Base-by-base conservation (phyloP, 2,797 vertebrate species). In the Sebastes oblongus region DNA sequence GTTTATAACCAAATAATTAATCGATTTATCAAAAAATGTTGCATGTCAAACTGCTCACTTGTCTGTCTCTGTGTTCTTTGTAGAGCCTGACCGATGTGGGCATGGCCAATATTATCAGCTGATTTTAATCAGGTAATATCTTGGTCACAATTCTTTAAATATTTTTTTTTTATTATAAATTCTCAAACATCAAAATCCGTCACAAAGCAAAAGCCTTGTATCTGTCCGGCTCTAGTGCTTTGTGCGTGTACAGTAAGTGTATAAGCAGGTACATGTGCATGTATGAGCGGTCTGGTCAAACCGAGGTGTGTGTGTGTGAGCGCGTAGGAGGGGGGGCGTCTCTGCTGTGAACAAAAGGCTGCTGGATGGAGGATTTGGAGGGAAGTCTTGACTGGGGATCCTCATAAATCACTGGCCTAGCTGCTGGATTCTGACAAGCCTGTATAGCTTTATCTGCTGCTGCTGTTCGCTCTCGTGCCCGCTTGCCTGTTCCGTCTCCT, bases 391-490 rank as follows among this genome's bases (percentile, higher is more conserved):
- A 93, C 88, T 84, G 82, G 93, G 88, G 91, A 90, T 89, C 88
- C 90, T 94, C 94, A 93, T 95, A 95, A 95, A 95, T 96, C 95
- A 95, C 91, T 20, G 84, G 85, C 73, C 79, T 46, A 91, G 81
- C 93, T 68, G 89, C 93, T 84, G 92, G 90, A 94, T 91, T 84
- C 92, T 91, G 95, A 95, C 94, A 95, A 91, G 91, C 91, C 72
- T 68, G 88, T 91, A 88, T 84, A 88, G 93, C 94, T 93, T 93
- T 91, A 94, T 93, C 92, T 92, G 86, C 79, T 27, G 86, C 86
- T 78, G 85, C 87, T 85, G 88, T 85, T 89, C 66, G 25, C 92
- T 82, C 78, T 52, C 54, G 18, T 79, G 84, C 86, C 86, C 66
- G 81, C 89, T 88, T 72, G 89, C 90, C 87, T 90, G 74, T 52